Percentiles rank a stretch among this genome's conserved stretches.
Evolutionary conservation across 2,888 invertebrate species (phyloP).

Genomic region (Rhorus exstirpatorius): DNA sequence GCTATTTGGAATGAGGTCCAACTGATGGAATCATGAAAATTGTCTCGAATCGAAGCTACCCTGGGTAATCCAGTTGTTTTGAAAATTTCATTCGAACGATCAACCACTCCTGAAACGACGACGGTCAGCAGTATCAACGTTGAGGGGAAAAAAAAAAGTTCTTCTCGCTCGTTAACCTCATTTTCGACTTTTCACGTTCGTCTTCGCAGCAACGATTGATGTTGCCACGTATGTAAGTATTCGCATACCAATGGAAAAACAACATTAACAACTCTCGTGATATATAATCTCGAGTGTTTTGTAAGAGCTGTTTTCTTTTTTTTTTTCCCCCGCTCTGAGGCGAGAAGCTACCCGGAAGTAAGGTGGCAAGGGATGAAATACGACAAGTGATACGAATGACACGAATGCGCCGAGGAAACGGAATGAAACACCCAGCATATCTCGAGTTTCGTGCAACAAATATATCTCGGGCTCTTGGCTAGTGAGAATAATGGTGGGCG

Average conservation of each 20-base stretch:
- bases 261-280: slow-evolving; percentile 15
- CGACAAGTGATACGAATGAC: slow-evolving; percentile 63
- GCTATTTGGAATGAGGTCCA: no score
- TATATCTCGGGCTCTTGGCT: not conserved
- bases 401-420: slow-evolving; percentile 54
- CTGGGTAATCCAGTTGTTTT: not conserved
- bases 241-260: no score
- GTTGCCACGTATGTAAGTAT: not conserved
- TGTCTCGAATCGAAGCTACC: no score
- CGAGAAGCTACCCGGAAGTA: slow-evolving; percentile 37
- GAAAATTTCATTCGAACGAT: not conserved
- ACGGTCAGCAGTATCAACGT: no score
- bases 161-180: slow-evolving; percentile 28
- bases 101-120: no score
- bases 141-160: no score
- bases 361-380: slow-evolving; percentile 55
- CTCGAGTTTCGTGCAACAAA: not conserved
- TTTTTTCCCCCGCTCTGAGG: not conserved
- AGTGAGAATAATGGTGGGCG: not conserved
- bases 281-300: slow-evolving; percentile 42
- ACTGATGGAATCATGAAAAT: no score
- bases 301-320: slow-evolving; percentile 33
- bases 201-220: slow-evolving; percentile 24
- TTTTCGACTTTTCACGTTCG: slow-evolving; percentile 13
- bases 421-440: slow-evolving; percentile 36